Base-by-base conservation (phyloP, 2,797 vertebrate species). In the Pelodytes ibericus region DNA sequence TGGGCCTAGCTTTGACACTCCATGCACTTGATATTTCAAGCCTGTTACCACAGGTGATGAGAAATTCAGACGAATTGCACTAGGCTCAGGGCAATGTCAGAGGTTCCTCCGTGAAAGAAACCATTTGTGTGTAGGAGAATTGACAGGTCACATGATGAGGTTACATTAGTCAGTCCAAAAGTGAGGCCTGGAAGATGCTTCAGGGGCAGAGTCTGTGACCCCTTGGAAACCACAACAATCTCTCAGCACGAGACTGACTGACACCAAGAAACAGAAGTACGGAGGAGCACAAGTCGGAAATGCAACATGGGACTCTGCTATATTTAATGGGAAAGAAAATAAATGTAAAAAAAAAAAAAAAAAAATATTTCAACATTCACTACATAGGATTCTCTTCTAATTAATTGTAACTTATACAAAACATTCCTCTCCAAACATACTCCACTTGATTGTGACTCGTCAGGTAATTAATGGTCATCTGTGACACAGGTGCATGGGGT, bases 41-140 rank as follows among this genome's bases (percentile, higher is more conserved):
- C 83, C 82, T 84, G 87, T 87, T 87, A 84, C 85, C 83, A 86
- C 86, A 89, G 88, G 88, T 89, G 87, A 87, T 85, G 85, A 89
- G 87, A 89, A 88, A 88, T 87, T 88, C 85, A 87, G 85, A 88
- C 86, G 87, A 87, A 87, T 87, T 86, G 84, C 82, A 84, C 84
- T 77, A 72, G 67, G 66, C 77, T 85, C 84, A 87, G 85, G 80
- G 75, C 76, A 83, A 86, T 70, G 86, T 77, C 3, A 1, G 64
- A 70, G 73, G 84, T 25, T 65, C 75, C 80, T 24, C 0, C 0
- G 25, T 89, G 85, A 89, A 89, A 89, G 86, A 84, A 74, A 60
- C 70, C 82, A n/a, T 88, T 89, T 90, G 87, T 90, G 80, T 59
- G 81, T 69, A 0, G 0, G 71, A 75, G 83, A 81, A 84, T 79